Evolutionary conservation across 2,113 vertebrate genomes (phyloP).

Genomic region (Cariama cristata): DNA sequence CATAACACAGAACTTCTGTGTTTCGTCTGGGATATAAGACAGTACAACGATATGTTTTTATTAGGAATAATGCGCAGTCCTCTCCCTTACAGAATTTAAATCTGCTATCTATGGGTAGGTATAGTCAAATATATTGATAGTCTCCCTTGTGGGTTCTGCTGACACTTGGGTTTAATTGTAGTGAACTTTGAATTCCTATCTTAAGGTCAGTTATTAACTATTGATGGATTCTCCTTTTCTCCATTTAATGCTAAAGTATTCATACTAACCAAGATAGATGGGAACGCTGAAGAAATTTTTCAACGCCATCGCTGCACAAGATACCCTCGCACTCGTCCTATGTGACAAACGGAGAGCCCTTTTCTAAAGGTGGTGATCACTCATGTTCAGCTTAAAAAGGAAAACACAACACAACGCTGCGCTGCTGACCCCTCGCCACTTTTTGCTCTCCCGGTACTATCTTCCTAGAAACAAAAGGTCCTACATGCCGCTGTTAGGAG

Average conservation of each 20-base stretch:
- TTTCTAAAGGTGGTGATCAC: slow-evolving; percentile 64
- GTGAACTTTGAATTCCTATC: slow-evolving; percentile 84
- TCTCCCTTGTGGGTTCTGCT: slow-evolving; percentile 76
- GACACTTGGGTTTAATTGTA: slow-evolving; percentile 81
- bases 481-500: not conserved
- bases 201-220: slow-evolving; percentile 87
- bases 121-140: slow-evolving; percentile 79
- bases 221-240: slow-evolving; percentile 84
- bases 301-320: slow-evolving; percentile 66
- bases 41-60: slow-evolving; percentile 66
- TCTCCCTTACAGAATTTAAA: slow-evolving; percentile 71
- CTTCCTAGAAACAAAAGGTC: slow-evolving; percentile 40
- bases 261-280: slow-evolving; percentile 83
- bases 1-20: slow-evolving; percentile 61
- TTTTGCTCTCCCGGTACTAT: not conserved
- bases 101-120: slow-evolving; percentile 61
- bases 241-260: slow-evolving; percentile 83
- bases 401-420: not conserved
- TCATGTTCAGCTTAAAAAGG: slow-evolving; percentile 54
- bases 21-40: slow-evolving; percentile 49
- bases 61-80: slow-evolving; percentile 65
- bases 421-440: not conserved
- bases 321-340: slow-evolving; percentile 59
- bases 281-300: slow-evolving; percentile 68
- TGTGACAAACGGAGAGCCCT: slow-evolving; percentile 58